phyloP scores from a whole-genome alignment of 2,888 invertebrate genomes.

The Malthinus flaveolus region DNA sequence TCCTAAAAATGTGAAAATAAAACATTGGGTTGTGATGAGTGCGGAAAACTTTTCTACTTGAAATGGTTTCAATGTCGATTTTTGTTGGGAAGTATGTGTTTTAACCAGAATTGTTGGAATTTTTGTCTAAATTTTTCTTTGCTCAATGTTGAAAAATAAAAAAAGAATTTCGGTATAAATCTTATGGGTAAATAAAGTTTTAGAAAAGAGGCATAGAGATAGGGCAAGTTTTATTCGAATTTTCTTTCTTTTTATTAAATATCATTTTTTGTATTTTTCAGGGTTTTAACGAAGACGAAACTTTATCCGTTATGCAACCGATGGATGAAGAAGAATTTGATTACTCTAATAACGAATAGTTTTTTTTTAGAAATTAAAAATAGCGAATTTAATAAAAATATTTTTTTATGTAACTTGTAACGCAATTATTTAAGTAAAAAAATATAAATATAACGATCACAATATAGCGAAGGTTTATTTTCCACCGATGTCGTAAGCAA shows the following conservation, averaged over 20 bases:
- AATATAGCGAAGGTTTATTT: neutral
- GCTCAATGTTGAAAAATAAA: too few species aligned
- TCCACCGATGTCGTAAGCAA: slow-evolving; percentile 21
- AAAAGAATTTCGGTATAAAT: too few species aligned
- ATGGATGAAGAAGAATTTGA: slow-evolving; percentile 31
- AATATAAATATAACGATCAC: slow-evolving; percentile 9
- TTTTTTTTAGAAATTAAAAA: neutral
- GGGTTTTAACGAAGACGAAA: slow-evolving; percentile 46
- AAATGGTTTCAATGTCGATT: too few species aligned
- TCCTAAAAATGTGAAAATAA: too few species aligned
- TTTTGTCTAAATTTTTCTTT: too few species aligned
- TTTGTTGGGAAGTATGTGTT: too few species aligned
- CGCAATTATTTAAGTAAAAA: slow-evolving; percentile 4
- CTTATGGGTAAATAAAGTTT: neutral
- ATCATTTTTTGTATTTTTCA: slow-evolving; percentile 33
- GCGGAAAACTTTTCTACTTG: too few species aligned
- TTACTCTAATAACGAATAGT: slow-evolving; percentile 12
- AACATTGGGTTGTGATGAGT: too few species aligned
- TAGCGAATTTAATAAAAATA: neutral
- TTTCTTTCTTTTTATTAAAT: slow-evolving; percentile 9
- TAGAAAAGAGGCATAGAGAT: neutral
- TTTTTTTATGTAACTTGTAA: slow-evolving; percentile 7
- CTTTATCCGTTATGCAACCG: slow-evolving; percentile 41
- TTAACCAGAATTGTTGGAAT: too few species aligned
- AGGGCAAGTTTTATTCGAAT: too few species aligned